phyloP scores from a whole-genome alignment of 2,888 invertebrate genomes.

The Plebejus melissa region DNA sequence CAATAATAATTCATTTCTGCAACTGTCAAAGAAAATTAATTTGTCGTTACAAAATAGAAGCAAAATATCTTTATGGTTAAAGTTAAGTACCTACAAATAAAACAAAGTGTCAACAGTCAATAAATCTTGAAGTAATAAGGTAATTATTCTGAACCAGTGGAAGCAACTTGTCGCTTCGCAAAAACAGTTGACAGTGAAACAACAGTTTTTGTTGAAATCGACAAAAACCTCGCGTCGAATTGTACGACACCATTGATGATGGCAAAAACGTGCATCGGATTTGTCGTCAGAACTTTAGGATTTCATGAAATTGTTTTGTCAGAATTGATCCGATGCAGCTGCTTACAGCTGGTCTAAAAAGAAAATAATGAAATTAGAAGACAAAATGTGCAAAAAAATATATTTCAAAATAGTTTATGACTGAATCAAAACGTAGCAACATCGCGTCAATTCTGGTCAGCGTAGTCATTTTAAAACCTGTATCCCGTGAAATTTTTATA shows the following conservation, averaged over 20 bases:
- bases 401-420: too few relatives aligned
- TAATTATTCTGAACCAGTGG: conserved; percentile 36
- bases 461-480: too few relatives aligned
- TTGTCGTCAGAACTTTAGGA: conserved; percentile 51
- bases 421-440: too few relatives aligned
- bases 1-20: not conserved
- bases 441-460: too few relatives aligned
- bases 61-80: not conserved
- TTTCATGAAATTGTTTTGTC: conserved; percentile 49
- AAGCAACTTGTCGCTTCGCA: conserved; percentile 58
- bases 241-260: conserved; percentile 59
- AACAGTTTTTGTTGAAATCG: conserved; percentile 67
- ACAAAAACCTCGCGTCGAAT: conserved; percentile 60
- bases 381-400: too few relatives aligned
- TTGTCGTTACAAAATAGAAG: not conserved
- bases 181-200: conserved; percentile 66
- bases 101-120: conserved; percentile 42
- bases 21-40: not conserved
- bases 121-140: conserved; percentile 34
- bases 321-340: not conserved
- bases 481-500: not conserved
- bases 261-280: conserved; percentile 47
- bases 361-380: too few relatives aligned
- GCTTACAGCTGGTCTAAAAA: too few relatives aligned
- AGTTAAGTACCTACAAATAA: not conserved